phyloP scores from a whole-genome alignment of 1,140 invertebrate genomes.

The Archivesica marissinica region DNA sequence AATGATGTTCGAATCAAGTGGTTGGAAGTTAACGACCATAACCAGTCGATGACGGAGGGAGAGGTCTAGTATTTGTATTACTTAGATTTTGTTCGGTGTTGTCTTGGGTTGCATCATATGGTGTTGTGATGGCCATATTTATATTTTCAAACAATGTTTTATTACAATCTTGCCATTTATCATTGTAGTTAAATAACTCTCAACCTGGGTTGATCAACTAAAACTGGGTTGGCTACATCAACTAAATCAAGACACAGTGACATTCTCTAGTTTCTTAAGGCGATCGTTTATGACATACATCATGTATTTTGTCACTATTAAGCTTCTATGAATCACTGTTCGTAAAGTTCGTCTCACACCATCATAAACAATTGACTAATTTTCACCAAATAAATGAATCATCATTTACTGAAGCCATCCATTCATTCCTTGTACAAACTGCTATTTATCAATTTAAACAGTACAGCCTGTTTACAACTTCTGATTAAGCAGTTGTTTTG shows the following conservation, averaged over 20 bases:
- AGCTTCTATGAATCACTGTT: not conserved
- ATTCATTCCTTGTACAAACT: not conserved
- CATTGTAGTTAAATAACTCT: not conserved
- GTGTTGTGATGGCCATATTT: no score
- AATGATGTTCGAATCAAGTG: no score
- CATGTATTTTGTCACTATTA: slow-evolving; percentile 17
- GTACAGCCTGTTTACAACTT: no score
- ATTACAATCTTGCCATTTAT: not conserved
- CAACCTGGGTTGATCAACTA: not conserved
- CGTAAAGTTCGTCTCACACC: not conserved
- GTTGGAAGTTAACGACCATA: no score
- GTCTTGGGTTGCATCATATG: no score
- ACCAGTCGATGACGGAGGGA: no score
- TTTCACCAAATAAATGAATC: not conserved
- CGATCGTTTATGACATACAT: slow-evolving; percentile 10
- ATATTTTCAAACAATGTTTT: no score
- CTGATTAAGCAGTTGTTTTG: no score
- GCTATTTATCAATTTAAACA: no score
- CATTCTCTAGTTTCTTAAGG: not conserved
- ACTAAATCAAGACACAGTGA: not conserved
- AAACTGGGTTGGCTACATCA: no score
- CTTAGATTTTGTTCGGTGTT: no score
- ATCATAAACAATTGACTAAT: slow-evolving; percentile 14
- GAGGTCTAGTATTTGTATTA: no score
- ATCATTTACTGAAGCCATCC: not conserved